phyloP scores from a whole-genome alignment of 2,888 invertebrate species.

The Lamproptera curius region DNA sequence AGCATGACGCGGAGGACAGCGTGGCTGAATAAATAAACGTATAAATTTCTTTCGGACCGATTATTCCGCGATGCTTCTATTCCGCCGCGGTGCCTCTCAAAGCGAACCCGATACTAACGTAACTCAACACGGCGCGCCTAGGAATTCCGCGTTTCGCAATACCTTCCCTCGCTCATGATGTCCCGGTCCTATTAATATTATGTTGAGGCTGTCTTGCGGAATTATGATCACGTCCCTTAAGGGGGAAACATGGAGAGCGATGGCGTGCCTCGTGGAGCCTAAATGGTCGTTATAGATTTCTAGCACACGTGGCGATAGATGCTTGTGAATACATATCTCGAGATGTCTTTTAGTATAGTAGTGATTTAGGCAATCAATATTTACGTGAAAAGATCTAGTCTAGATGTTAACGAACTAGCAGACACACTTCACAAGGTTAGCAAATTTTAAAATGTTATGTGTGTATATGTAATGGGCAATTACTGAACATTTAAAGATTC shows the following conservation, averaged over 20 bases:
- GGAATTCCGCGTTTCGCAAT: slow-evolving; percentile 52
- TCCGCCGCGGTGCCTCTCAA: slow-evolving; percentile 52
- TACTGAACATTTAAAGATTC: no score
- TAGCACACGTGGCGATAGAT: neutral
- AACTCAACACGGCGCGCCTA: slow-evolving; percentile 55
- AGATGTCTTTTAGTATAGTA: no score
- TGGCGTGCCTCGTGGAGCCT: slow-evolving; percentile 5
- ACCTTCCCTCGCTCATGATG: slow-evolving; percentile 38
- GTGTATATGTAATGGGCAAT: no score
- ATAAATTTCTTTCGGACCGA: slow-evolving; percentile 37
- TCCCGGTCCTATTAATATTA: slow-evolving; percentile 39
- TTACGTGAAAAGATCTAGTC: no score
- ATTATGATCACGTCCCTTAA: slow-evolving; percentile 32
- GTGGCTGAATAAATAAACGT: slow-evolving; percentile 36
- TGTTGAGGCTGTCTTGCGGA: slow-evolving; percentile 33
- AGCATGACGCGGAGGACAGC: slow-evolving; percentile 39
- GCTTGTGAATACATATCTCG: no score
- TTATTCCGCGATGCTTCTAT: slow-evolving; percentile 41
- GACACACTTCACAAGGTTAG: no score
- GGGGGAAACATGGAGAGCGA: slow-evolving; percentile 20
- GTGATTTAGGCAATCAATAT: no score
- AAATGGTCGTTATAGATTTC: slow-evolving; percentile 4
- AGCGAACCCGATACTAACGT: slow-evolving; percentile 53
- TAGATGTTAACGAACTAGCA: no score
- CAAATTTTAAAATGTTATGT: no score